Base-by-base conservation (phyloP, 2,888 invertebrate genomes). In the Herminia tarsipennalis region DNA sequence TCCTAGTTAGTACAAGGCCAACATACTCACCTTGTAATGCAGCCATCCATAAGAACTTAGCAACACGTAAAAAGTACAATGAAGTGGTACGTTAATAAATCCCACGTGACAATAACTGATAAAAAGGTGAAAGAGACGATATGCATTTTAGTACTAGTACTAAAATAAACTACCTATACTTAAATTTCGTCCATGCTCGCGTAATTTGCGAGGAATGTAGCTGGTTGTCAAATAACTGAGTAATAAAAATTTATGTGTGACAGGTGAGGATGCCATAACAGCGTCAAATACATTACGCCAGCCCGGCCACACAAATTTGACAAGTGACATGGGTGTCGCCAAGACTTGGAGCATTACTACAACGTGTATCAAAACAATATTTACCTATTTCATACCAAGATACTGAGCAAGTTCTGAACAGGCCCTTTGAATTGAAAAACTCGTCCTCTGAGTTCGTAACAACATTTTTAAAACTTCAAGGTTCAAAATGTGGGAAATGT, bases 251-350 rank as follows among this genome's bases (percentile, higher is more conserved):
- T 6, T 32, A 45, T 52, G 36, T 38, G 36, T 16, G 29, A 18
- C 45, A 52, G 40, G 29, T 58, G 41, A 37, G 22, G n/a, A 43
- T 28, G 41, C 16, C 32, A 42, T 48, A 43, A 50, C 33, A 30
- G 27, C 30, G 33, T 39, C 35, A 20, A 51, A 45, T 49, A 58
- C 34, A 55, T 51, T 42, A 27, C 46, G 32, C 16, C 32, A 34
- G 3, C 27, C 33, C 8, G 37, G 37, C 27, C 27, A 40, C 17
- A 45, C 45, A 49, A 51, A 56, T 56, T 64, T 46, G 50, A 57
- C 54, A 49, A 43, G 33, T 44, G 50, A 60, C 12, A 24, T 35
- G 38, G 47, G 47, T 58, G 25, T 17, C 28, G 14, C 47, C 38
- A 10, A 17, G 14, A 32, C 34, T 8, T 5, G 10, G 10, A 25